These are phyloP conservation scores for Luehdorfia chinensis DNA, from an alignment of 1,140 invertebrate species.

Conservation along the genomic window DNA sequence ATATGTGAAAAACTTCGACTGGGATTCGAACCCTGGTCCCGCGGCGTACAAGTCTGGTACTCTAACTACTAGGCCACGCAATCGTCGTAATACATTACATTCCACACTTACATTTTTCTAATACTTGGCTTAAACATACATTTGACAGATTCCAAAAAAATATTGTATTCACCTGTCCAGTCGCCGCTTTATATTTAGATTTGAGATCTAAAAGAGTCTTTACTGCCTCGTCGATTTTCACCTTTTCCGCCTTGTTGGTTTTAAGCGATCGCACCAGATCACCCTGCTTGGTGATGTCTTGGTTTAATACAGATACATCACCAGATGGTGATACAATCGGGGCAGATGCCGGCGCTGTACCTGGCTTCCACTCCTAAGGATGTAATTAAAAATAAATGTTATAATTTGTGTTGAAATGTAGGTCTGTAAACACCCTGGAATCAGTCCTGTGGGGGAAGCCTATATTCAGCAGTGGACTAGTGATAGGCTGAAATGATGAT, in stretches of 20 bases:
- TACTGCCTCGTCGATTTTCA: conserved; percentile 46
- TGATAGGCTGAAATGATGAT: no score
- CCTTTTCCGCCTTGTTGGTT: conserved; percentile 81
- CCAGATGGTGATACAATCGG: conserved; percentile 5
- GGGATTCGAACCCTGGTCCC: no score
- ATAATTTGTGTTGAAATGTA: no score
- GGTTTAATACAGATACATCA: conserved; percentile 54
- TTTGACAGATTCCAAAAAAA: no score
- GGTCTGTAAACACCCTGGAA: no score
- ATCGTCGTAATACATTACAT: no score
- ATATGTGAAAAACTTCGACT: no score
- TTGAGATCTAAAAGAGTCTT: conserved; percentile 86
- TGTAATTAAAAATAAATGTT: neutral
- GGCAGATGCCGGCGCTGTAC: conserved; percentile 16
- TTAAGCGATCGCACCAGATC: conserved; percentile 85
- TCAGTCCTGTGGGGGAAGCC: no score
- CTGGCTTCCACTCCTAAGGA: conserved; percentile 40
- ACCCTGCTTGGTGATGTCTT: conserved; percentile 81
- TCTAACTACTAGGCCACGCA: no score
- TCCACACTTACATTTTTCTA: neutral
- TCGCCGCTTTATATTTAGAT: conserved; percentile 85
- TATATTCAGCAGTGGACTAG: no score
- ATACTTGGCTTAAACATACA: no score
- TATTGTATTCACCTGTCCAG: conserved; percentile 70
- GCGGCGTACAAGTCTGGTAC: no score